phyloP scores from a whole-genome alignment of 2,797 vertebrate species.

The Eleutherodactylus coqui region DNA sequence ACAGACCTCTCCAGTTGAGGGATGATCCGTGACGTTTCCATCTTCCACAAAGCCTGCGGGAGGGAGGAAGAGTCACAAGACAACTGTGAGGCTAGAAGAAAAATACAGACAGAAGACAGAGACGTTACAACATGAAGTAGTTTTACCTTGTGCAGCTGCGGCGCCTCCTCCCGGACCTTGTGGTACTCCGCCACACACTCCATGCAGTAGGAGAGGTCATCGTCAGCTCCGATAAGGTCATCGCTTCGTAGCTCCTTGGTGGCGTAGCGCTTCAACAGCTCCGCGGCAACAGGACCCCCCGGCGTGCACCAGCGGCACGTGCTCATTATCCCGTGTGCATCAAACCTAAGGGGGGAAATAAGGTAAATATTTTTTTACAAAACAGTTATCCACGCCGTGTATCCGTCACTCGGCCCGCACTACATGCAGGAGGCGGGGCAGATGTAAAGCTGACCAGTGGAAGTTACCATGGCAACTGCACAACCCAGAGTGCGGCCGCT shows the following conservation, averaged over 20 bases:
- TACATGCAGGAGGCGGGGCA: no score
- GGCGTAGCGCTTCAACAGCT: conserved; percentile 76
- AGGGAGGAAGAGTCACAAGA: neutral
- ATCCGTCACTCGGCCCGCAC: neutral
- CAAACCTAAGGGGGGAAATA: no score
- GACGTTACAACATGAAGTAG: neutral
- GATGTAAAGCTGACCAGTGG: no score
- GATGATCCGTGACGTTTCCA: conserved; percentile 80
- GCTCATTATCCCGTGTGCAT: conserved; percentile 75
- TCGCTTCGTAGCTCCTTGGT: conserved; percentile 57
- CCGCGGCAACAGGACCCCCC: conserved; percentile 66
- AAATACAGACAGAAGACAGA: neutral
- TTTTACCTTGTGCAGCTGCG: conserved; percentile 77
- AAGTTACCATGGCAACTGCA: no score
- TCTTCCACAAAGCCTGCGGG: conserved; percentile 77
- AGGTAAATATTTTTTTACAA: neutral
- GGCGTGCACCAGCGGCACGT: conserved; percentile 84
- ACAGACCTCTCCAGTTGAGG: conserved; percentile 75
- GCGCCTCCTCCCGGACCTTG: conserved; percentile 75
- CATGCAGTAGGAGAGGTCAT: conserved; percentile 82
- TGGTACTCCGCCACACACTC: conserved; percentile 87
- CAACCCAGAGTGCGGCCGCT: no score
- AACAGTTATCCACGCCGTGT: neutral
- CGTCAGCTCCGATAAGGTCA: conserved; percentile 71
- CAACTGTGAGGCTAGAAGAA: neutral